These are phyloP conservation scores for Eupithecia tripunctaria DNA, from an alignment of 2,888 invertebrate species.

Conservation along the genomic window DNA sequence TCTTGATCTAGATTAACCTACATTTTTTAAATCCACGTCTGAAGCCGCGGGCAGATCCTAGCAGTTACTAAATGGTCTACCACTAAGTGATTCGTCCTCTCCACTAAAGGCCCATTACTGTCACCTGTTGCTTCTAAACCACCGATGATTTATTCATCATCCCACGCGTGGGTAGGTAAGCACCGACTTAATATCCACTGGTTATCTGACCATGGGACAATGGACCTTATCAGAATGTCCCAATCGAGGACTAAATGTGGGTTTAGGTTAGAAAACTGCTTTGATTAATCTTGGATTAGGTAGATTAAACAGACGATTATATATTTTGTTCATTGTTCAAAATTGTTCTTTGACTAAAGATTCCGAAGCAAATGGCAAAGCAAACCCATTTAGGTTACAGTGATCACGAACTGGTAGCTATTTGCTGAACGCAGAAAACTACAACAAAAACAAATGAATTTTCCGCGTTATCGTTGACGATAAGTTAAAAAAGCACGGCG, in stretches of 20 bases:
- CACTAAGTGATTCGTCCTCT: slow-evolving; percentile 19
- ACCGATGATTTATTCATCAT: slow-evolving; percentile 33
- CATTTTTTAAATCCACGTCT: too few relatives aligned
- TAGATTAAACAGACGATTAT: neutral
- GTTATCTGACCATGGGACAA: slow-evolving; percentile 29
- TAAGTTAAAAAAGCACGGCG: too few relatives aligned
- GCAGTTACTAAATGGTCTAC: neutral
- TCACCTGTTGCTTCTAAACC: slow-evolving; percentile 23
- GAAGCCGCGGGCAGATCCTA: neutral
- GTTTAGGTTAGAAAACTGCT: slow-evolving; percentile 29
- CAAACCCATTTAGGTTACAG: too few relatives aligned
- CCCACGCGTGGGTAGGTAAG: slow-evolving; percentile 31
- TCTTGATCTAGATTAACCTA: too few relatives aligned
- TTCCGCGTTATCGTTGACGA: too few relatives aligned
- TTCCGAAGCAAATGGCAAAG: too few relatives aligned
- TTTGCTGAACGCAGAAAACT: too few relatives aligned
- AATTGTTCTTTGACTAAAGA: neutral
- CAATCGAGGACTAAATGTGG: slow-evolving; percentile 43
- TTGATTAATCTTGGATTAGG: slow-evolving; percentile 3
- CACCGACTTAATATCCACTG: slow-evolving; percentile 8
- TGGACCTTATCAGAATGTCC: slow-evolving; percentile 27
- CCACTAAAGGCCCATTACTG: slow-evolving; percentile 22
- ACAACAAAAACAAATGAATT: too few relatives aligned
- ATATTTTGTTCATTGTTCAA: neutral
- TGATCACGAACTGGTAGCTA: too few relatives aligned